A percentile compares a stretch with the other conserved stretches of the same genome.
Conservation (phyloP, 2,888 invertebrate genomes). For the Incurvaria masculella region DNA sequence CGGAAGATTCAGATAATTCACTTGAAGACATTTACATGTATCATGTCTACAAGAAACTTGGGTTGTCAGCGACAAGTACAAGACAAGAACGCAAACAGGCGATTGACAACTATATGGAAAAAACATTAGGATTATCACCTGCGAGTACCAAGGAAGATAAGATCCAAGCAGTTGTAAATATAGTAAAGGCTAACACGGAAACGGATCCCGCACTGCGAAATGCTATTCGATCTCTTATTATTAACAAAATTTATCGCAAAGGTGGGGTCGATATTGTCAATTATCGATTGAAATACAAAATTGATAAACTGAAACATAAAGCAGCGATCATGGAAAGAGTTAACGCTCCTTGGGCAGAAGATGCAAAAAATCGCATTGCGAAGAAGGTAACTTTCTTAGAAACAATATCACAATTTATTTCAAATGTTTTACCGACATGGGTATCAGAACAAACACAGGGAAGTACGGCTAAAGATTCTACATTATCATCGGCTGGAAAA, state of each 20-base stretch:
- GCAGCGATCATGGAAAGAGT: slow-evolving; percentile 30
- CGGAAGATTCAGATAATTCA: slow-evolving; percentile 29
- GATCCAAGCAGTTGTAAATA: slow-evolving; percentile 33
- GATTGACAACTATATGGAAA: slow-evolving; percentile 30
- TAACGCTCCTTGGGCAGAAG: slow-evolving; percentile 28
- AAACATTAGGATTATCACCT: slow-evolving; percentile 32
- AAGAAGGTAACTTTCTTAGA: slow-evolving; percentile 35
- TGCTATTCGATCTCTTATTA: slow-evolving; percentile 29
- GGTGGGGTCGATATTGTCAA: slow-evolving; percentile 30
- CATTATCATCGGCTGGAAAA: no score
- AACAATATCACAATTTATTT: slow-evolving; percentile 29
- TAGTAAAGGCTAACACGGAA: slow-evolving; percentile 31
- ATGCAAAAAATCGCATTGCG: slow-evolving; percentile 28
- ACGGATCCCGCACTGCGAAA: slow-evolving; percentile 23
- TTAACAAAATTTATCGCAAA: slow-evolving; percentile 29
- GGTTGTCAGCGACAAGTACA: slow-evolving; percentile 28
- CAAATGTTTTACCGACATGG: slow-evolving; percentile 35
- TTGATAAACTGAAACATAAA: slow-evolving; percentile 37
- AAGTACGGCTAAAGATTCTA: no score
- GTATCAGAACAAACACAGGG: slow-evolving; percentile 4
- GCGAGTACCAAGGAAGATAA: slow-evolving; percentile 39
- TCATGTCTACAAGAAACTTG: slow-evolving; percentile 37
- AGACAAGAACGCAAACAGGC: slow-evolving; percentile 32
- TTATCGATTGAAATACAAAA: slow-evolving; percentile 30
- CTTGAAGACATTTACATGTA: slow-evolving; percentile 41